Evolutionary conservation across 2,888 invertebrate species (phyloP), one percentile per base, ranked within the genome.

Genomic region (Cerastis leucographa): DNA sequence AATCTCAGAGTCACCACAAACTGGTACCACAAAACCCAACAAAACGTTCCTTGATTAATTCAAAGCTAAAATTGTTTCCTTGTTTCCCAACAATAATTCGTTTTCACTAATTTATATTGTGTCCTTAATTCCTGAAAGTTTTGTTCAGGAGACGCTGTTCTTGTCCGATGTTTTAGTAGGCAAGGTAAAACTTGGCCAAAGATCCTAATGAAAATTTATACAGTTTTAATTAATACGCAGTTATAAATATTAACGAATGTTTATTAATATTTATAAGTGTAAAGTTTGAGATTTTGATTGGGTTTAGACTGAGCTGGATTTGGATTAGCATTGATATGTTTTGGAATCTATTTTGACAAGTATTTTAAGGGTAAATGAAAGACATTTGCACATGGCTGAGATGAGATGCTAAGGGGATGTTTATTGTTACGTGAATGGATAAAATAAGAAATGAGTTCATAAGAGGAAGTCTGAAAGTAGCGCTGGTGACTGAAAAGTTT

Each of bases 31-130:
- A 25, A 69, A 56, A 14, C 40, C 71, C 69, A 81, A 19, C 42
- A 44, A 51, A 85, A 49, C 51, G 46, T 64, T 54, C 22, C 64
- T 67, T 88, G 49, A 88, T 76, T 84, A 87, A 90, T 90, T 88
- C 88, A 76, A 73, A 83, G 87, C 79, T 90, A 87, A 93, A 94
- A 92, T 92, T 91, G 92, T 93, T 94, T 92, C 89, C 92, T 90
- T 93, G 92, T 94, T 92, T 86, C 35, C 77, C 77, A 91, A 92
- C 91, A 93, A 92, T 93, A 92, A 94, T 93, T 94, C 92, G 89
- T 91, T 94, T 92, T 91, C 85, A 87, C 90, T 91, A 93, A 94
- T 93, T 94, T 93, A 92, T 92, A 93, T 93, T 90, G 91, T 90
- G 90, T 89, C 92, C 91, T 91, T 92, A 92, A 92, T 91, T 91